These are phyloP conservation scores for Diabrotica balteata DNA, from an alignment of 2,888 invertebrate species.

Conservation along the genomic window DNA sequence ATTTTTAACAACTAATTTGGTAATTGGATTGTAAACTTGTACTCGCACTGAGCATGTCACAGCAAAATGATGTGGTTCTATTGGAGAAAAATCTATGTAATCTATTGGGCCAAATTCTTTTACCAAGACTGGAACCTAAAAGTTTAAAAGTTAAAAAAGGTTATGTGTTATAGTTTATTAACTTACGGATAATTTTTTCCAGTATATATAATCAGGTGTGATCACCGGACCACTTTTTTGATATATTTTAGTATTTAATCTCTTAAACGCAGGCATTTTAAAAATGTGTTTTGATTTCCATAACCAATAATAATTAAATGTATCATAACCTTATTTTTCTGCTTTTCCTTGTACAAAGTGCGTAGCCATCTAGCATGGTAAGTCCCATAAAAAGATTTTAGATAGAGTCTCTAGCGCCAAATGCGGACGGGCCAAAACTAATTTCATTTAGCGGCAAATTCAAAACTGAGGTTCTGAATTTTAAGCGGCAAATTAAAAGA, in stretches of 20 bases:
- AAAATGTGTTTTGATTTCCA: constrained; percentile 10
- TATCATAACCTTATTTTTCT: neutral
- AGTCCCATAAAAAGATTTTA: no score
- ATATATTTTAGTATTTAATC: constrained; percentile 73
- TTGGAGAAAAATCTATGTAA: constrained; percentile 88
- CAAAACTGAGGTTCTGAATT: no score
- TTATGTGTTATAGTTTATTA: neutral
- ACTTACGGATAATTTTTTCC: constrained; percentile 87
- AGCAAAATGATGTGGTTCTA: constrained; percentile 89
- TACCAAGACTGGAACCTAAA: constrained; percentile 81
- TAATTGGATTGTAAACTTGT: constrained; percentile 84
- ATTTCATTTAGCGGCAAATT: no score
- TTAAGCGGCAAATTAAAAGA: no score
- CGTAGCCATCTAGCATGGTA: no score
- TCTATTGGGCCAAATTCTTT: constrained; percentile 95
- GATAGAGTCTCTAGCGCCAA: no score
- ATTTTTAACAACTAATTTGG: constrained; percentile 82
- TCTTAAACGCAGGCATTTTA: constrained; percentile 63
- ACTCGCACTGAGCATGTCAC: constrained; percentile 92
- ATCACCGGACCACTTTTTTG: constrained; percentile 71
- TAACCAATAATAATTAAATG: neutral
- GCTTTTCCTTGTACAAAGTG: neutral
- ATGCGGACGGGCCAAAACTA: no score
- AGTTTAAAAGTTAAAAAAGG: constrained; percentile 7
- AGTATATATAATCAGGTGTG: constrained; percentile 83